Conservation (phyloP, 2,113 vertebrate species). For the Megalops atlanticus region DNA sequence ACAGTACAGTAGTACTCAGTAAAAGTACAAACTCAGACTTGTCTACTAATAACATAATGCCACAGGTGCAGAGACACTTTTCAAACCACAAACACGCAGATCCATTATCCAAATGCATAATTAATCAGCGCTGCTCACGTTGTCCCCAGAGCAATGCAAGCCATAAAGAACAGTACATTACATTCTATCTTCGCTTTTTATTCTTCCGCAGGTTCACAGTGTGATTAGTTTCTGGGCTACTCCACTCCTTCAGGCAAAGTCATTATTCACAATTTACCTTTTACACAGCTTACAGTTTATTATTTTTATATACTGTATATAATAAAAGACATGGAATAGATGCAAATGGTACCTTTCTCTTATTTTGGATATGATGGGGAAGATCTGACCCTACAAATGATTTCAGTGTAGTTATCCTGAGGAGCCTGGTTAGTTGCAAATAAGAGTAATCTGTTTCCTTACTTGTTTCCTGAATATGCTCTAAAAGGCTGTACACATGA, state of each 20-base stretch:
- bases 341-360: no score
- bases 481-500: no score
- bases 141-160: constrained; percentile 26
- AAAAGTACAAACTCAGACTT: neutral
- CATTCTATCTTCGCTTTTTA: constrained; percentile 37
- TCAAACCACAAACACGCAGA: constrained; percentile 22
- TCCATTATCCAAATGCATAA: constrained; percentile 30
- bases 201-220: constrained; percentile 5
- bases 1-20: no score
- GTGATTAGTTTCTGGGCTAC: constrained; percentile 10
- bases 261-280: neutral
- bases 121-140: constrained; percentile 29
- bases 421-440: neutral
- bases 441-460: neutral
- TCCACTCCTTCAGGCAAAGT: constrained; percentile 11
- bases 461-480: neutral
- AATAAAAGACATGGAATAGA: no score
- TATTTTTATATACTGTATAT: neutral
- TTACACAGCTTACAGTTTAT: neutral
- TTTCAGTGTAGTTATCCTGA: neutral
- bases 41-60: constrained; percentile 28
- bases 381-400: neutral
- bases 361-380: neutral
- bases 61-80: constrained; percentile 26
- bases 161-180: constrained; percentile 23